phyloP scores from a whole-genome alignment of 2,797 vertebrate genomes.

The Phrynocephalus forsythii region DNA sequence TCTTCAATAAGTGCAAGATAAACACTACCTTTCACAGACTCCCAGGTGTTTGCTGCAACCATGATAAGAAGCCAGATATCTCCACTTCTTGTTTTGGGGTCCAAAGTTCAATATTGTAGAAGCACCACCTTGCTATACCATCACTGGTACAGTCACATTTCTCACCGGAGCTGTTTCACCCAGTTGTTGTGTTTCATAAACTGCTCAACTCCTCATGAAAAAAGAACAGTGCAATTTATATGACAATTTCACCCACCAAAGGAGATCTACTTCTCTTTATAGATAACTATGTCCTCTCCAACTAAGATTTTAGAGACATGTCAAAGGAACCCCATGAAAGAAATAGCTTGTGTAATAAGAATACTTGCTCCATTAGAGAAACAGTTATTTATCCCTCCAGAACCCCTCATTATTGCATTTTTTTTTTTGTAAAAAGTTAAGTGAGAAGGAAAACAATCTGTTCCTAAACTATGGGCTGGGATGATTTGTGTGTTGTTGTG shows the following conservation, averaged over 20 bases:
- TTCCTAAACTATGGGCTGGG: neutral
- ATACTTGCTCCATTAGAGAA: neutral
- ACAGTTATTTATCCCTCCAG: neutral
- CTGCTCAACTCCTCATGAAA: neutral
- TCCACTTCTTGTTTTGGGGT: slow-evolving; percentile 8
- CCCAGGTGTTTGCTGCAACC: neutral
- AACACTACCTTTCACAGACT: slow-evolving; percentile 17
- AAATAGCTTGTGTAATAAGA: neutral
- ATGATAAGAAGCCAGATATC: slow-evolving; percentile 11
- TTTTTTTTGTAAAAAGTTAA: neutral
- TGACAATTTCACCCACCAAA: neutral
- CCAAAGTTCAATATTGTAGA: slow-evolving; percentile 4
- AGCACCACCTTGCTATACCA: neutral
- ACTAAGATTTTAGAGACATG: neutral
- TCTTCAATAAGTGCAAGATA: slow-evolving; percentile 27
- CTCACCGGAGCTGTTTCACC: slow-evolving; percentile 5
- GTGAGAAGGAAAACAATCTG: too few relatives aligned
- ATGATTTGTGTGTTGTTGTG: neutral
- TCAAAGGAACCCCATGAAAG: neutral
- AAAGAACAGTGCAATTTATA: neutral
- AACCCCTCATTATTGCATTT: neutral
- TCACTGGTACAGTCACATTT: slow-evolving; percentile 7
- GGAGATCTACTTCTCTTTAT: neutral
- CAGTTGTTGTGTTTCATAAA: neutral
- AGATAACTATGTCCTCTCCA: neutral